Evolutionary conservation across 2,888 invertebrate species (phyloP).

Genomic region (Scaptomyza flava): DNA sequence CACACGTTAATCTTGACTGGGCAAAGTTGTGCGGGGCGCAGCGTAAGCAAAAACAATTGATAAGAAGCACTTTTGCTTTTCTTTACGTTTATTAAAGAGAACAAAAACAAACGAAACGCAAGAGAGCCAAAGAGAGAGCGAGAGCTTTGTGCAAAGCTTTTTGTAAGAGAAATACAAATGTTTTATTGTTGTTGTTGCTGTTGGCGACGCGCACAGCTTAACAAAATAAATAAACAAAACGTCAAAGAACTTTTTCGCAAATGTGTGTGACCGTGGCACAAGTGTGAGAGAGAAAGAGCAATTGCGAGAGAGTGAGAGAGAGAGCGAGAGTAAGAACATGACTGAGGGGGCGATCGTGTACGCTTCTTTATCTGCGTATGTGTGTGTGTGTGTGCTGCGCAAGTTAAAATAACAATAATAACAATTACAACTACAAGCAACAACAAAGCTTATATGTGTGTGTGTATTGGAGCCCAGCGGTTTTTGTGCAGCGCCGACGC

Average conservation of each 20-base stretch:
- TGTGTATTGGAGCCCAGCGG: constrained; percentile 57
- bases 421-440: constrained; percentile 11
- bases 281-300: constrained; percentile 16
- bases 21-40: constrained; percentile 58
- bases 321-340: constrained; percentile 7
- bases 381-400: constrained; percentile 1
- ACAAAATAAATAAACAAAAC: constrained; percentile 80
- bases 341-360: constrained; percentile 32
- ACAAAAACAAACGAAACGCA: constrained; percentile 9
- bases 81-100: constrained; percentile 33
- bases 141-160: constrained; percentile 54
- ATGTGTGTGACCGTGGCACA: constrained; percentile 46
- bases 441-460: constrained; percentile 1
- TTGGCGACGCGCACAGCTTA: constrained; percentile 49
- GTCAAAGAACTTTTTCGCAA: constrained; percentile 81
- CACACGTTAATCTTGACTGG: constrained; percentile 64
- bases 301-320: constrained; percentile 19
- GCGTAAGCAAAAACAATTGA: constrained; percentile 44
- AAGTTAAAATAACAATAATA: constrained; percentile 12
- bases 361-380: background rate
- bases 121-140: background rate
- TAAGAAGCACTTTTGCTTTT: constrained; percentile 77
- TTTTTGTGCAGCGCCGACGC: constrained; percentile 47
- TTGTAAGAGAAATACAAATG: constrained; percentile 23
- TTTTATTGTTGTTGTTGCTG: constrained; percentile 8